phyloP scores from a whole-genome alignment of 2,113 vertebrate genomes.

The Pachycephala philippinensis region DNA sequence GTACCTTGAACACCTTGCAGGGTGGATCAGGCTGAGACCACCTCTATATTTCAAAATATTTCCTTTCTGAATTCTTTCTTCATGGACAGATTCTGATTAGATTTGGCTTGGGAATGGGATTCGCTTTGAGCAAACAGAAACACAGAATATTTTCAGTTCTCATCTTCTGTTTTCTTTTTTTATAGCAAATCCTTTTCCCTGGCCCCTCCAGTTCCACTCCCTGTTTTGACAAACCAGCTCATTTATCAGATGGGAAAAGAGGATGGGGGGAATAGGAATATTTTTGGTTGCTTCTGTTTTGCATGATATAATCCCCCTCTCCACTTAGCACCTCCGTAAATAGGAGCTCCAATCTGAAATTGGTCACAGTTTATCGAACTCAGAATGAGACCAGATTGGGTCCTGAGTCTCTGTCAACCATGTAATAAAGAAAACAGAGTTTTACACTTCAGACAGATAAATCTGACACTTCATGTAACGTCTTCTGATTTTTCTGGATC shows the following conservation, averaged over 20 bases:
- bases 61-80: not conserved
- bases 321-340: not conserved
- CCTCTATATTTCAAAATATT: not conserved
- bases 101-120: not conserved
- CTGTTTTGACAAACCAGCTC: conserved; percentile 20
- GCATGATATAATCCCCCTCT: conserved; percentile 16
- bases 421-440: not conserved
- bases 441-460: not conserved
- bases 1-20: not conserved
- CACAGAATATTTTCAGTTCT: not conserved
- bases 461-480: not conserved
- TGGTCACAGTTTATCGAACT: not conserved
- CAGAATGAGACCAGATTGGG: not conserved
- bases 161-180: conserved; percentile 1
- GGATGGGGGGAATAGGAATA: not conserved
- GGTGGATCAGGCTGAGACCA: not conserved
- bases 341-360: conserved; percentile 24
- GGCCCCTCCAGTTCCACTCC: not conserved
- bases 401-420: not conserved
- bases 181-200: not conserved
- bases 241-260: conserved; percentile 33
- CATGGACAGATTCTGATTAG: not conserved
- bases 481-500: not conserved
- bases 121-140: not conserved
- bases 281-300: conserved; percentile 17